Evolutionary conservation across 2,797 vertebrate species (phyloP).

Genomic region (Hippopotamyrus pictus): DNA sequence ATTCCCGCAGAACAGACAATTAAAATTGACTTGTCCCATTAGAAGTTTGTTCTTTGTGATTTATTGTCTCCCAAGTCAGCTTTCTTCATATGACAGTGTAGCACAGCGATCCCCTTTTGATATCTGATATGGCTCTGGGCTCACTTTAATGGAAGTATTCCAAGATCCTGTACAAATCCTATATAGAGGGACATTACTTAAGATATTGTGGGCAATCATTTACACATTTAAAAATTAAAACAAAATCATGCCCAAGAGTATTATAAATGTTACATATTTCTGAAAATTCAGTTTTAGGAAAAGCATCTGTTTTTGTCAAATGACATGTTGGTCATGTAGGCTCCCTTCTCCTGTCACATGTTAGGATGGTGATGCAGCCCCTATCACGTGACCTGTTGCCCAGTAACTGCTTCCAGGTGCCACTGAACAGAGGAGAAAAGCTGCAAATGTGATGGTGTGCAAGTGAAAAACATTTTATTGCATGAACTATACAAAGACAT

Average conservation of each 20-base stretch:
- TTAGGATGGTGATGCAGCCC: not conserved
- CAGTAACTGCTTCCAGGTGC: not conserved
- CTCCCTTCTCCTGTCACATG: not conserved
- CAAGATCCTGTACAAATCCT: not conserved
- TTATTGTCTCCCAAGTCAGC: not conserved
- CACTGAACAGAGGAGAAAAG: conserved; percentile 33
- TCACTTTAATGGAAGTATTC: not conserved
- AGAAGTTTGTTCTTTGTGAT: not conserved
- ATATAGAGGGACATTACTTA: not conserved
- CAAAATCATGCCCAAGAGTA: not conserved
- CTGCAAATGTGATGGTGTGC: conserved; percentile 43
- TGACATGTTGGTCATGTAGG: not conserved
- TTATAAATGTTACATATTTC: not conserved
- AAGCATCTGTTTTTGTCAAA: not conserved
- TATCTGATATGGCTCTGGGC: not conserved
- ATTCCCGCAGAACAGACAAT: not conserved
- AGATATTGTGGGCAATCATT: not conserved
- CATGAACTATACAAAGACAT: conserved; percentile 54
- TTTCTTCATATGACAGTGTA: not conserved
- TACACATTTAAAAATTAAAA: not conserved
- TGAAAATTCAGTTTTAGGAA: not conserved
- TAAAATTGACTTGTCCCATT: not conserved
- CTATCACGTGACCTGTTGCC: not conserved
- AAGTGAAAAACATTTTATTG: conserved; percentile 45
- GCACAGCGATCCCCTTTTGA: not conserved